These are phyloP conservation scores for Frankliniella fusca DNA, from an alignment of 2,888 invertebrate species.

Conservation along the genomic window DNA sequence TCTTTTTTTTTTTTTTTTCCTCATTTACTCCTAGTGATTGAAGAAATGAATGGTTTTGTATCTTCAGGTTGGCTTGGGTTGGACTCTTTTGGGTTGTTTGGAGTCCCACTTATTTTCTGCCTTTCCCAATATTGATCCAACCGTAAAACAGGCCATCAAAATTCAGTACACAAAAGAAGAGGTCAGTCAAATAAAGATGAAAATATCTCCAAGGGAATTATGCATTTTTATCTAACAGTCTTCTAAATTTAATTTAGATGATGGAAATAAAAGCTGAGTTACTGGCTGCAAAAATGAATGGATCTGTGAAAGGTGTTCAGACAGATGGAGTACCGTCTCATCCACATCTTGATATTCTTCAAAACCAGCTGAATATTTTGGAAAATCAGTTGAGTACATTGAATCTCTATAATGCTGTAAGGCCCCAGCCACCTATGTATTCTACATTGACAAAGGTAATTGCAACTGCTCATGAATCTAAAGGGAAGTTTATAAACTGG, in stretches of 20 bases:
- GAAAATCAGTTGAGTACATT: slow-evolving; percentile 48
- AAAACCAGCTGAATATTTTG: slow-evolving; percentile 47
- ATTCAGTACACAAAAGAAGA: slow-evolving; percentile 66
- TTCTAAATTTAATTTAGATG: slow-evolving; percentile 35
- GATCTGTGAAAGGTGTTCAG: neutral
- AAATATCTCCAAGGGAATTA: neutral
- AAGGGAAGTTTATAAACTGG: slow-evolving; percentile 2
- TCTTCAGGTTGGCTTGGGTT: slow-evolving; percentile 38
- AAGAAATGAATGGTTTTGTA: neutral
- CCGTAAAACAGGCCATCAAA: slow-evolving; percentile 71
- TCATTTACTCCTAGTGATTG: neutral
- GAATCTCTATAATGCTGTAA: slow-evolving; percentile 54
- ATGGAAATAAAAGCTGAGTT: slow-evolving; percentile 36
- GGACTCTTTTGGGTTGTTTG: slow-evolving; percentile 52
- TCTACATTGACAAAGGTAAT: slow-evolving; percentile 54
- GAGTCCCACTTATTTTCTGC: slow-evolving; percentile 58
- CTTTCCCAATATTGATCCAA: slow-evolving; percentile 74
- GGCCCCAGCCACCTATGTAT: slow-evolving; percentile 54
- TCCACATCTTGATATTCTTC: slow-evolving; percentile 11
- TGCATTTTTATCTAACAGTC: neutral
- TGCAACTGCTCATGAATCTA: slow-evolving; percentile 22
- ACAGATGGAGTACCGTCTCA: neutral
- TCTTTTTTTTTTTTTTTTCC: neutral
- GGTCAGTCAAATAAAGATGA: slow-evolving; percentile 45
- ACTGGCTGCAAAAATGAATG: slow-evolving; percentile 33